These are phyloP conservation scores for Leptinotarsa lineolata DNA, from an alignment of 1,140 invertebrate species.

Conservation along the genomic window DNA sequence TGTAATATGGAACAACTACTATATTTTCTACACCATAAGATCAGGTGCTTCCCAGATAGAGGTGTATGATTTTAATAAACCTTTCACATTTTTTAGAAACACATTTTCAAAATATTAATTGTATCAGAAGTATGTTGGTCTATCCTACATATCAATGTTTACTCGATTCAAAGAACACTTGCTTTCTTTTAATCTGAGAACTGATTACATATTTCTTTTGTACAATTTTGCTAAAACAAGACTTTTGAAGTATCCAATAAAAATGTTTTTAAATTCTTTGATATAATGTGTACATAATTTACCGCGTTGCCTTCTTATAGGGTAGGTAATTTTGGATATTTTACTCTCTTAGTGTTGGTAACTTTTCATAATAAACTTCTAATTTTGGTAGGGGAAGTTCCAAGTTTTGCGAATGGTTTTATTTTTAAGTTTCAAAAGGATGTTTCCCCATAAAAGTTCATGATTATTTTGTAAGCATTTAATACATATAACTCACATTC, in stretches of 20 bases:
- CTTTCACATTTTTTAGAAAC: not conserved
- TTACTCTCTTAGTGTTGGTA: constrained; percentile 27
- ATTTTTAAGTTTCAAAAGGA: constrained; percentile 7
- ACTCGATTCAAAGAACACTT: not conserved
- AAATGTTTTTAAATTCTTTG: not conserved
- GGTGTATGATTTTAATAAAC: not conserved
- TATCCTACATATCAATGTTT: not conserved
- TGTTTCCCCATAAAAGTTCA: not conserved
- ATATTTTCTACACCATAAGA: not conserved
- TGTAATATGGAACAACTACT: not conserved
- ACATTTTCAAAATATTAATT: not conserved
- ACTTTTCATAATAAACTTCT: constrained; percentile 20
- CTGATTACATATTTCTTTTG: not conserved
- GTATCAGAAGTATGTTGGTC: not conserved
- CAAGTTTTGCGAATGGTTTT: constrained; percentile 17
- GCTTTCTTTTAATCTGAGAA: not conserved
- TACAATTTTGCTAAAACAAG: not conserved
- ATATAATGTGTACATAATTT: constrained; percentile 35
- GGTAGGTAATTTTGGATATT: constrained; percentile 39
- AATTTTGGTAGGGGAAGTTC: constrained; percentile 16
- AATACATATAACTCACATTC: not conserved
- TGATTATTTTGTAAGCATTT: not conserved
- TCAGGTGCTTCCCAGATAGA: not conserved
- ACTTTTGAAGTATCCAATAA: not conserved
- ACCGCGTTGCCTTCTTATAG: constrained; percentile 41